Base-by-base conservation (phyloP, 2,113 vertebrate genomes). In the Ivindomyrus marchei region DNA sequence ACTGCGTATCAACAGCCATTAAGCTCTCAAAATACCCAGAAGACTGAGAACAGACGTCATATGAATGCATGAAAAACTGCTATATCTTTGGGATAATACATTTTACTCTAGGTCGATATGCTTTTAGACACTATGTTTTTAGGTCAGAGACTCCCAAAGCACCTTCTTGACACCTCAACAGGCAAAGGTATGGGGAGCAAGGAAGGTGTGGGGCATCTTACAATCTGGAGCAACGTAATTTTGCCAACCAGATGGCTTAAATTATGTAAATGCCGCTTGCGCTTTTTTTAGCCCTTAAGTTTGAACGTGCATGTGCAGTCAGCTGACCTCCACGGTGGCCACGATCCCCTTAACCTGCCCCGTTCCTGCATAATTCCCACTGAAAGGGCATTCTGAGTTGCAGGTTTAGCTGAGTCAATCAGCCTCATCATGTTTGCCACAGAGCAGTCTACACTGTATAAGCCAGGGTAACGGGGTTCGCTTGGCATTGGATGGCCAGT, bases 311-410 rank as follows among this genome's bases (percentile, higher is more conserved):
- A 47, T 24, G 24, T 52, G 74, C 31, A 46, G 27, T 84, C 49
- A 84, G 74, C 49, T 89, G 74, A 84, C 77, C 49, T 24, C 50
- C 50, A 50, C 24, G 4, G 49, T 84, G 50, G 27, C 70, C 49
- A 42, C 3, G 31, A 89, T 84, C 88, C 74, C 45, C 70, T 46
- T 83, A 83, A 47, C 13, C 88, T 77, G 62, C 27, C 88, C 66
- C 27, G 17, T n/a, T 83, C 13, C 53, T 52, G 47, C 74, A 84
- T 47, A 89, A 89, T 89, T 36, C 13, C 50, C 36, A n/a, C 74
- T 46, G 74, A 89, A 89, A 84, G 88, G 50, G 49, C 66, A 80
- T 89, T 89, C 56, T 42, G 45, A 89, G 74, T 27, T 42, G 2
- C 50, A 50, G 36, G 74, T 27, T 58, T 84, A 89, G 74, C 74